phyloP scores from a whole-genome alignment of 1,140 invertebrate species.

The Pemphigus obesinymphae region DNA sequence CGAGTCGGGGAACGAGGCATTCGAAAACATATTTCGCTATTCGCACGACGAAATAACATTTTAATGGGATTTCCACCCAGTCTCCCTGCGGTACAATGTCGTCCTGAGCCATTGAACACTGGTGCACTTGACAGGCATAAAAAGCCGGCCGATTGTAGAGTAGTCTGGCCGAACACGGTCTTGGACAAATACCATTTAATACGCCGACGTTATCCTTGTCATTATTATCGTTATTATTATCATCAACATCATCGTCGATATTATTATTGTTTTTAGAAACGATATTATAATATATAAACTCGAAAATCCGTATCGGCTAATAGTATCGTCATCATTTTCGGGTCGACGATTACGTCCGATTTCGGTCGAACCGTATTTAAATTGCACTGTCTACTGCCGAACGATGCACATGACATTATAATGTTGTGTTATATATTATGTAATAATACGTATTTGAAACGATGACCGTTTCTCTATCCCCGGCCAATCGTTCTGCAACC shows the following conservation, averaged over 20 bases:
- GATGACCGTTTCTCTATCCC: too few relatives aligned
- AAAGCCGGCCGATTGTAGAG: neutral
- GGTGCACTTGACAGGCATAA: neutral
- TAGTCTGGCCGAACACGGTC: neutral
- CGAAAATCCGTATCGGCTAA: too few relatives aligned
- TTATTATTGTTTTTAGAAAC: neutral
- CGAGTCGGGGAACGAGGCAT: neutral
- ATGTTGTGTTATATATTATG: too few relatives aligned
- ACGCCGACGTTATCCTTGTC: neutral
- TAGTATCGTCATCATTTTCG: too few relatives aligned
- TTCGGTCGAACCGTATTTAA: too few relatives aligned
- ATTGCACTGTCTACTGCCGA: too few relatives aligned
- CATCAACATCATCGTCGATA: neutral
- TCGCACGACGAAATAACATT: neutral
- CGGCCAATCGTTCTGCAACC: too few relatives aligned
- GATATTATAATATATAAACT: too few relatives aligned
- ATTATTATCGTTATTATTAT: neutral
- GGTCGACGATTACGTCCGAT: too few relatives aligned
- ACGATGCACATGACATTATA: too few relatives aligned
- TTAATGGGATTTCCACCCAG: neutral
- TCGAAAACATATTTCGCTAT: neutral
- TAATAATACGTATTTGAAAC: too few relatives aligned
- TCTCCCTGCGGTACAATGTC: neutral
- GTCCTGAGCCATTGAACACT: conserved; percentile 3
- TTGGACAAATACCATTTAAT: too few relatives aligned